phyloP scores from a whole-genome alignment of 1,140 invertebrate species.

The Atta colombica region DNA sequence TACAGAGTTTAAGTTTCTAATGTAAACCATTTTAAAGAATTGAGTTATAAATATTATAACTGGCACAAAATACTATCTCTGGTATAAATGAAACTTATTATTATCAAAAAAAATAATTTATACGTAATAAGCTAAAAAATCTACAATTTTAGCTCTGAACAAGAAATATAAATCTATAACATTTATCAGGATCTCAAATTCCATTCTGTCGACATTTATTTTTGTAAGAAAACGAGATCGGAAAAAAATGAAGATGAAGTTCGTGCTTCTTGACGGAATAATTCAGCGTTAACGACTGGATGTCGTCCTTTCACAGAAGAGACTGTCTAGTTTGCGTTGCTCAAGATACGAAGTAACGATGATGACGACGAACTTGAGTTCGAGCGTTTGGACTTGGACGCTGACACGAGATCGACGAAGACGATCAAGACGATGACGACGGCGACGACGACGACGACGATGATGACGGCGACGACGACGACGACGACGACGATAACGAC shows the following conservation, averaged over 20 bases:
- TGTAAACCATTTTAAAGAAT: neutral
- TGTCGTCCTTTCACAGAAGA: slow-evolving; percentile 19
- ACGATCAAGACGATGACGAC: slow-evolving; percentile 53
- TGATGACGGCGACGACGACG: slow-evolving; percentile 64
- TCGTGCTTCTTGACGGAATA: neutral
- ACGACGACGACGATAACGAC: slow-evolving; percentile 73
- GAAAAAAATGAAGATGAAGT: slow-evolving; percentile 39
- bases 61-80: neutral
- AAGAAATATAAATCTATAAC: neutral
- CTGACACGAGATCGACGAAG: slow-evolving; percentile 12
- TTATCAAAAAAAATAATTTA: neutral
- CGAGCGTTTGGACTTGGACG: slow-evolving; percentile 24
- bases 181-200: neutral
- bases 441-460: slow-evolving; percentile 68
- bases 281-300: slow-evolving; percentile 41
- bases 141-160: neutral
- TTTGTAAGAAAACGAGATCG: neutral
- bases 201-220: neutral
- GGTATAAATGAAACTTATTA: neutral
- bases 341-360: slow-evolving; percentile 37
- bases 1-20: neutral
- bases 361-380: slow-evolving; percentile 24
- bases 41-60: neutral
- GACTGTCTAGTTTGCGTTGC: slow-evolving; percentile 52
- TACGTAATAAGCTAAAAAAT: neutral